Percentiles rank a stretch among this genome's conserved stretches.
Conservation (phyloP, 2,113 vertebrate species). For the Petroica traversi region DNA sequence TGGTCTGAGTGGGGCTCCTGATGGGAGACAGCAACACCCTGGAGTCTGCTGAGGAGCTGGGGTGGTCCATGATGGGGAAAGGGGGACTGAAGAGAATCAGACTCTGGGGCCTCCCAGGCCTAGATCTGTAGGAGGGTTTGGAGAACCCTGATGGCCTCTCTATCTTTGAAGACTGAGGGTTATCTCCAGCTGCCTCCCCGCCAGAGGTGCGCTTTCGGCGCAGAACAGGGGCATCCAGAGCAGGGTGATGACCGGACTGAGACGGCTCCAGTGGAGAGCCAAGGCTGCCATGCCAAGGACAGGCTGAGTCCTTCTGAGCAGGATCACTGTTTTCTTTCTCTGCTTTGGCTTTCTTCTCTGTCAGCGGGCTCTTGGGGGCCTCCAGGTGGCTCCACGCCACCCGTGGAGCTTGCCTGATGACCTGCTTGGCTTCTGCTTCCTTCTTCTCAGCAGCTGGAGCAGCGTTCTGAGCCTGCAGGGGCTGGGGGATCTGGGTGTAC, state of each 20-base stretch:
- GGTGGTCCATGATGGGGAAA: slow-evolving; percentile 95
- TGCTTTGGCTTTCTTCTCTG: slow-evolving; percentile 78
- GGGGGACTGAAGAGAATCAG: slow-evolving; percentile 96
- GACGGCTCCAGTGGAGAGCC: slow-evolving; percentile 59
- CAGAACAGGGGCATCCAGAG: slow-evolving; percentile 77
- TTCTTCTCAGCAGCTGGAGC: slow-evolving; percentile 47
- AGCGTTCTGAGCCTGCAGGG: slow-evolving; percentile 74
- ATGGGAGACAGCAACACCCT: slow-evolving; percentile 86
- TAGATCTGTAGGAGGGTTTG: slow-evolving; percentile 88
- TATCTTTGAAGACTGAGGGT: slow-evolving; percentile 81
- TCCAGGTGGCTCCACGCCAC: slow-evolving; percentile 57
- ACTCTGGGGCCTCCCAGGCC: slow-evolving; percentile 92
- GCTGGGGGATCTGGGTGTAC: slow-evolving; percentile 92
- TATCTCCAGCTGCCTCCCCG: slow-evolving; percentile 83
- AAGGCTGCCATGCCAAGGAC: slow-evolving; percentile 58
- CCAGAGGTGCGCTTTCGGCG: slow-evolving; percentile 84
- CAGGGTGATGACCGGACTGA: slow-evolving; percentile 34
- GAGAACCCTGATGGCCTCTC: slow-evolving; percentile 82
- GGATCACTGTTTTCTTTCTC: slow-evolving; percentile 81
- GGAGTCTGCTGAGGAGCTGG: slow-evolving; percentile 81
- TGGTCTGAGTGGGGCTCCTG: slow-evolving; percentile 81
- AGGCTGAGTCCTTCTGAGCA: slow-evolving; percentile 35
- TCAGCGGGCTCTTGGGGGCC: slow-evolving; percentile 44
- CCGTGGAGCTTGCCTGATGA: slow-evolving; percentile 15
- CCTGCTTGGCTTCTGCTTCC: slow-evolving; percentile 55